Conservation (phyloP, 2,797 vertebrate species). For the Rhinatrema bivittatum region DNA sequence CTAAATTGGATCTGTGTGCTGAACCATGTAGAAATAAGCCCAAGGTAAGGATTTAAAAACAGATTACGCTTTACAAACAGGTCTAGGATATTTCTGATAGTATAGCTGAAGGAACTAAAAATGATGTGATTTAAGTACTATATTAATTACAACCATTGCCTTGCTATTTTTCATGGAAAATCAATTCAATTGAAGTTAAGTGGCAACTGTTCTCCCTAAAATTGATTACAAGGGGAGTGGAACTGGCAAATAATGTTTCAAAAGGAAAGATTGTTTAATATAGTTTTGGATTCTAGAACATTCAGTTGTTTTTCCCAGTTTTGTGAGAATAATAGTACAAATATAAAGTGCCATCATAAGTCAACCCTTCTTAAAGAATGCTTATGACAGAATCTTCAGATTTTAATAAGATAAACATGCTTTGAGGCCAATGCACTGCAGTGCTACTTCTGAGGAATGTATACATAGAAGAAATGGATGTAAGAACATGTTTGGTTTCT, state of each 20-base stretch:
- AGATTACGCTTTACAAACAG: no score
- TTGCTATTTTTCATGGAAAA: not conserved
- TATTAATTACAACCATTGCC: not conserved
- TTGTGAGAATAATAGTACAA: not conserved
- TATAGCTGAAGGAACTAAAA: slow-evolving; percentile 3
- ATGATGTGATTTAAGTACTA: not conserved
- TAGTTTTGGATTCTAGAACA: not conserved
- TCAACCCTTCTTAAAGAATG: not conserved
- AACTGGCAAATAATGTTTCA: not conserved
- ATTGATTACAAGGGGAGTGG: not conserved
- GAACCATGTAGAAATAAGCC: no score
- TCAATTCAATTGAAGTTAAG: not conserved
- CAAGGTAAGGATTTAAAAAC: no score
- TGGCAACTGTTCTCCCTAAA: not conserved
- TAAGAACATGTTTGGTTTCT: no score
- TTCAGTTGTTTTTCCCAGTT: not conserved
- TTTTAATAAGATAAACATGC: not conserved
- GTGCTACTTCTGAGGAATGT: no score
- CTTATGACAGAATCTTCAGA: not conserved
- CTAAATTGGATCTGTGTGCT: no score
- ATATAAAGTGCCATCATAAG: not conserved
- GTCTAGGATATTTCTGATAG: no score
- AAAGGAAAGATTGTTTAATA: not conserved
- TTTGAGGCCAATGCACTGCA: no score
- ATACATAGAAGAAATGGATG: no score